Evolutionary conservation across 2,797 vertebrate genomes (phyloP).

Genomic region (Acropternis orthonyx): DNA sequence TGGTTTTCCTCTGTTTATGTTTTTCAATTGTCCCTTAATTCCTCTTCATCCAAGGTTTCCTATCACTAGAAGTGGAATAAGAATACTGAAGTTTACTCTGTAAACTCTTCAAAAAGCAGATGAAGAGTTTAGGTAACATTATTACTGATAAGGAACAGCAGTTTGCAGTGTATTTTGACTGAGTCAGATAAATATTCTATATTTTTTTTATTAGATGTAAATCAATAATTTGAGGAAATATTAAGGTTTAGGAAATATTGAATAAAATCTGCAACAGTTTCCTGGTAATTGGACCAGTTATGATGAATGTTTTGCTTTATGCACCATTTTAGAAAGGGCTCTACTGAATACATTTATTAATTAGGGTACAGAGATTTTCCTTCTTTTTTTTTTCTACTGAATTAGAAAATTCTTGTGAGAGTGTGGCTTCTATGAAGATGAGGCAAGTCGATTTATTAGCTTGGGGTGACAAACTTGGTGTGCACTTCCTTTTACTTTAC

Average conservation of each 20-base stretch:
- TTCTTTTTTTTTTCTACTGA: neutral
- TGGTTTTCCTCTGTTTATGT: neutral
- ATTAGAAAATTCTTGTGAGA: neutral
- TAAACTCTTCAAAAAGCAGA: neutral
- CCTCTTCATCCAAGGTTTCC: neutral
- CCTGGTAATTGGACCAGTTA: neutral
- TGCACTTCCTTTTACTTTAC: constrained; percentile 62
- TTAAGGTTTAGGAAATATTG: neutral
- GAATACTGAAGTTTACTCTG: neutral
- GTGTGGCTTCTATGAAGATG: neutral
- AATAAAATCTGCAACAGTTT: neutral
- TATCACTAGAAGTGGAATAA: neutral
- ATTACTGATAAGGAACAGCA: neutral
- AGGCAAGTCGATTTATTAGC: neutral
- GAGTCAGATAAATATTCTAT: neutral
- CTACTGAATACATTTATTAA: neutral
- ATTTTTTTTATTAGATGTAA: neutral
- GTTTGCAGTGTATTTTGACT: neutral
- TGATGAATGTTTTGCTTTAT: neutral
- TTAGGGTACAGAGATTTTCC: neutral
- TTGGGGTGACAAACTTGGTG: neutral
- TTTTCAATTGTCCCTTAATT: neutral
- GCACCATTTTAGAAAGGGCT: neutral
- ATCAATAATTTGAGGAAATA: neutral
- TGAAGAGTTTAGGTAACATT: neutral